Evolutionary conservation across 2,888 invertebrate species (phyloP), one percentile per base, ranked within the genome.

Genomic region (Slavum lentiscoides): DNA sequence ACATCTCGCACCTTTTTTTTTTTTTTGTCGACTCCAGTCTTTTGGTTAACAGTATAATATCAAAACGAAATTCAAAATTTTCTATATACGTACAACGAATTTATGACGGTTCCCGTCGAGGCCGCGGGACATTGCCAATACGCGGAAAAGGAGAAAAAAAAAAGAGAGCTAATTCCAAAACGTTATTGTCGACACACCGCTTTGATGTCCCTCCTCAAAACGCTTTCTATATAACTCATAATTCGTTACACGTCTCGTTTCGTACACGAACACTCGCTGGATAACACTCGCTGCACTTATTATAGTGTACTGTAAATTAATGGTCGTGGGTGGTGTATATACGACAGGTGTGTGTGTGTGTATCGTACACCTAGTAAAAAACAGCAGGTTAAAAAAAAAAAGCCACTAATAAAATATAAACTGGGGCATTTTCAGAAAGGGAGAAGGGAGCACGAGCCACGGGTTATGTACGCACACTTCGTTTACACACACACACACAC

Each of bases 401-500:
- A 58, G 64, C 55, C 21, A 19, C 66, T 66, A 74, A 74, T 66
- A 74, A 74, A 55, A 19, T 49, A 74, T 39, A 66, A 74, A 58
- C 66, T 23, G 7, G 37, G 55, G 21, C 9, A 66, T 74, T 66
- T 74, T 74, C 21, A 19, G 13, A 74, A 74, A 39, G 55, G 66
- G 23, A 30, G 55, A 55, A 49, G 58, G 64, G 74, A 43, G 66
- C 74, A 74, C 74, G 74, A 74, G 74, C 66, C 58, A 74, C 74
- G 21, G 53, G 19, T 30, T 30, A 30, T 30, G 4, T 30, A 49
- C 37, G 53, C 21, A 55, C 64, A 49, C 49, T 73, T 13, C 49
- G 17, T 43, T 43, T 73, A 49, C 61, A 62, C 49, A 49, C 4
- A 30, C 4, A 30, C 30, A 30, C 4, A 30, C 30, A 30, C 30